Evolutionary conservation across 2,888 invertebrate genomes (phyloP), one percentile per base, ranked within the genome.

Genomic region (Xiphydria camelus): DNA sequence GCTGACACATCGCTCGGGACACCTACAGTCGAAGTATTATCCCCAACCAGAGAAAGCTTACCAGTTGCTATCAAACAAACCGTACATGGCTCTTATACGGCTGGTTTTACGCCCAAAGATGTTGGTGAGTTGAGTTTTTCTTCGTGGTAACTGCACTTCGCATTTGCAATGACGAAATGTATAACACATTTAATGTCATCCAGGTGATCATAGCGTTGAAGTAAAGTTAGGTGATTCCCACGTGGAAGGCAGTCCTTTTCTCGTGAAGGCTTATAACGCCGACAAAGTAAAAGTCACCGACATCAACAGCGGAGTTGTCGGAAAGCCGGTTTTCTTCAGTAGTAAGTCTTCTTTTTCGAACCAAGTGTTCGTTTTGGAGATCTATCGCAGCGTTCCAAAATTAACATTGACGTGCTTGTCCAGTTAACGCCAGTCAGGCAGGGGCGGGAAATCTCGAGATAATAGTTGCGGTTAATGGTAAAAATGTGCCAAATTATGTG

Each of bases 401-500:
- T n/a, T n/a, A n/a, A n/a, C n/a, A n/a, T n/a, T n/a, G n/a, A n/a
- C n/a, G n/a, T n/a, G n/a, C n/a, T n/a, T n/a, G n/a, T n/a, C n/a
- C 87, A 42, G 95, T 97, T 39, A 96, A 98, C 75, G 97, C 96
- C 4, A 93, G 93, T 51, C 89, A 94, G 75, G 96, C 82, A 64
- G 94, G 97, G 51, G 95, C 96, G 36, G 97, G 97, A 17, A 97
- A 97, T 77, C 80, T 97, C 68, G 97, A 98, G 79, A 97, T 98
- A 41, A 96, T 97, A 49, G 96, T 98, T 0, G 94, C 96, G 1
- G 95, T 96, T 2, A 93, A 90, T 65, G 94, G 94, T 9, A 87
- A 94, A 66, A 98, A 98, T 77, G 96, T 98, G 10, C 97, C 97
- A 6, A 98, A 98, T 79, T 97, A 94, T 74, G 97, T 98, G 1